Evolutionary conservation across 2,113 vertebrate species (phyloP).

Genomic region (Pedetes capensis): DNA sequence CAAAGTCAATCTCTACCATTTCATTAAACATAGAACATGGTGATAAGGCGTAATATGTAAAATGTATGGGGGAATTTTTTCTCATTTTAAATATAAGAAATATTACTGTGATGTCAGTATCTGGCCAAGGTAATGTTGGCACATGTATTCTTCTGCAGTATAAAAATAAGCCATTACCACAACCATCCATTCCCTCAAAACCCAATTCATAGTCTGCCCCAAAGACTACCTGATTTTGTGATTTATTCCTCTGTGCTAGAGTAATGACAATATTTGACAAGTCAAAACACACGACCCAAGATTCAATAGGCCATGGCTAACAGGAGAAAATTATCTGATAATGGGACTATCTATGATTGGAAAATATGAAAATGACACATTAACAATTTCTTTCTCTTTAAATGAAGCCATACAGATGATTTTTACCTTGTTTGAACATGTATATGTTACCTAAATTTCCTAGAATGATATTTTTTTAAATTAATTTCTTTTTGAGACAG

Average conservation of each 20-base stretch:
- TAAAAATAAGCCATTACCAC: constrained; percentile 1
- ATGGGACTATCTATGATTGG: not conserved
- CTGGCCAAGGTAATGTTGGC: not conserved
- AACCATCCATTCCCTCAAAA: not conserved
- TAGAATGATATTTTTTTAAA: not conserved
- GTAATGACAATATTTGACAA: not conserved
- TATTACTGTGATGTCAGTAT: not conserved
- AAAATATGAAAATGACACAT: constrained; percentile 27
- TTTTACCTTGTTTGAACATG: not conserved
- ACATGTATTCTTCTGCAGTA: constrained; percentile 5
- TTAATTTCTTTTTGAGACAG: too few species aligned
- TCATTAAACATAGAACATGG: not conserved
- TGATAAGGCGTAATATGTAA: not conserved
- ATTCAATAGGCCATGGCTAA: not conserved
- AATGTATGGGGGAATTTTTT: not conserved
- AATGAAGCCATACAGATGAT: not conserved
- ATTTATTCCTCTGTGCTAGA: not conserved
- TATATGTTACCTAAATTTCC: not conserved
- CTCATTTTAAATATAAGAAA: constrained; percentile 24
- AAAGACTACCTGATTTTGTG: not conserved
- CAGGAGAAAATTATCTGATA: constrained; percentile 32
- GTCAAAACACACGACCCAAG: not conserved
- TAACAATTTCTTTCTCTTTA: constrained; percentile 29
- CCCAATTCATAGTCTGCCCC: not conserved
- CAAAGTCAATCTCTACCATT: not conserved